phyloP scores from a whole-genome alignment of 1,140 invertebrate genomes.

The Delia radicum region DNA sequence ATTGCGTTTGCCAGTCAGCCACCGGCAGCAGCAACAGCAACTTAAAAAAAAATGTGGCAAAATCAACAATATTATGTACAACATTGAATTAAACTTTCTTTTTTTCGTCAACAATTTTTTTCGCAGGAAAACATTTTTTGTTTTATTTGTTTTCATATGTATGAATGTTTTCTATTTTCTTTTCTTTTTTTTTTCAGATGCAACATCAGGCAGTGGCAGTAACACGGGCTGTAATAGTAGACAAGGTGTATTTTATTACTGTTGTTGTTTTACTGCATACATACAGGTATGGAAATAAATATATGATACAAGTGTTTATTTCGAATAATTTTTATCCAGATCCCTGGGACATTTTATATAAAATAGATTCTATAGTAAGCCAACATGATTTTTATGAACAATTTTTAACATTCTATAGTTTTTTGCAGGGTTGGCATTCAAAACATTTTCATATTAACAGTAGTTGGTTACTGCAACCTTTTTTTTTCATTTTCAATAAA shows the following conservation, averaged over 20 bases:
- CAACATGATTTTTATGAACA: too few species aligned
- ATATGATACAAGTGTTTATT: too few species aligned
- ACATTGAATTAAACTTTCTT: constrained; percentile 17
- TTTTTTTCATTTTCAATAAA: too few species aligned
- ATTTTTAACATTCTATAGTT: too few species aligned
- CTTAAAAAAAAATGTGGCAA: background rate
- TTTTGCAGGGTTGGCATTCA: too few species aligned
- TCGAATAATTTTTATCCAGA: too few species aligned
- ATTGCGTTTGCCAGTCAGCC: background rate
- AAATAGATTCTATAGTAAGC: too few species aligned
- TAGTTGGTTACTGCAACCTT: too few species aligned
- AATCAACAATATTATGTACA: background rate
- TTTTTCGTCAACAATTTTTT: constrained; percentile 14
- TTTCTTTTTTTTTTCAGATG: background rate
- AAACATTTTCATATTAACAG: too few species aligned
- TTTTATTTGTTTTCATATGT: background rate
- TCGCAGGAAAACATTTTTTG: background rate
- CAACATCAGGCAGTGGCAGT: background rate
- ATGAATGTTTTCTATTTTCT: constrained; percentile 7
- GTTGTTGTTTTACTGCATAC: background rate
- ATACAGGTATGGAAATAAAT: too few species aligned
- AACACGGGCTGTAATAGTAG: background rate
- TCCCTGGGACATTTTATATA: too few species aligned
- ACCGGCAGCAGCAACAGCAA: background rate
- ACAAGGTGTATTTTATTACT: background rate